phyloP scores from a whole-genome alignment of 2,797 vertebrate genomes.

The Anguilla obscura region DNA sequence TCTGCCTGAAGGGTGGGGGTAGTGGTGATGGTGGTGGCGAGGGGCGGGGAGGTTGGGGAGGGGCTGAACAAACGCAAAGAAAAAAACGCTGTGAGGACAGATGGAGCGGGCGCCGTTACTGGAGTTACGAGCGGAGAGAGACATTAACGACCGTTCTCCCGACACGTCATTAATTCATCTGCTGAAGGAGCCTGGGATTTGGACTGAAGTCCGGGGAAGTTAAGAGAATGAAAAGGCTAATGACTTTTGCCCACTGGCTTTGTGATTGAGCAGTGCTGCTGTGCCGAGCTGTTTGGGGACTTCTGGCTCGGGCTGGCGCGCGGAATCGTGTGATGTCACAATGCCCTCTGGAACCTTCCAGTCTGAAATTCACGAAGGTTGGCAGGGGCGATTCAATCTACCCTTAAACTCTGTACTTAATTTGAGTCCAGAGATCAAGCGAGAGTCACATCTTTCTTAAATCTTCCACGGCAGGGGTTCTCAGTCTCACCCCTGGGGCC shows the following conservation, averaged over 20 bases:
- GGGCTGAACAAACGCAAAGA: background rate
- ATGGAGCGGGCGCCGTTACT: conserved; percentile 32
- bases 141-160: conserved; percentile 37
- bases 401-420: background rate
- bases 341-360: background rate
- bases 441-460: background rate
- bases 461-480: background rate
- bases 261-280: conserved; percentile 11
- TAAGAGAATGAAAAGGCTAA: conserved; percentile 21
- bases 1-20: background rate
- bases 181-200: conserved; percentile 17
- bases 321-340: background rate
- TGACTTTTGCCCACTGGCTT: background rate
- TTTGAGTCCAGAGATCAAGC: background rate
- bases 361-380: background rate
- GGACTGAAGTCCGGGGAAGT: conserved; percentile 18
- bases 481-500: too few species aligned
- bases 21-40: background rate
- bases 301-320: background rate
- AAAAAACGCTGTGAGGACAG: conserved; percentile 2
- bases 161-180: conserved; percentile 44
- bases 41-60: background rate
- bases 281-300: background rate
- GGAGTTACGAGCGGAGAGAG: conserved; percentile 36
- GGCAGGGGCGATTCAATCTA: background rate